phyloP scores from a whole-genome alignment of 2,888 invertebrate genomes.

The Selenia dentaria region DNA sequence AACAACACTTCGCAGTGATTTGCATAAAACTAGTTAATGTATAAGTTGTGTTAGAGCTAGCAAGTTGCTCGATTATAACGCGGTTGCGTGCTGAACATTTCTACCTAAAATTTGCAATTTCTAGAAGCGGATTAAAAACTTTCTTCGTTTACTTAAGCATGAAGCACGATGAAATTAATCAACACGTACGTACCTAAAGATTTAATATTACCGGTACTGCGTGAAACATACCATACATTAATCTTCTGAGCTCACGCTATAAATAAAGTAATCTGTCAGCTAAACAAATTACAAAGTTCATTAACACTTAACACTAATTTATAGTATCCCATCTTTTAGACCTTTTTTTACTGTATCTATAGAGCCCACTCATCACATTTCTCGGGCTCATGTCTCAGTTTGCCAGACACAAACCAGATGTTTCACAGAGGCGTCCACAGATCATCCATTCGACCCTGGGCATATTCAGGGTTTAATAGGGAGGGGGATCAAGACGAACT shows the following conservation, averaged over 20 bases:
- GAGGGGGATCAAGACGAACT: not conserved
- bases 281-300: slow-evolving; percentile 25
- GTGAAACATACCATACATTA: too few relatives aligned
- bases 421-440: slow-evolving; percentile 56
- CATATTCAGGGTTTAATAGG: slow-evolving; percentile 1
- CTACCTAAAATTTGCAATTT: slow-evolving; percentile 7
- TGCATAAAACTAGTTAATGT: slow-evolving; percentile 78
- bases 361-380: slow-evolving; percentile 34
- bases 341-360: slow-evolving; percentile 29
- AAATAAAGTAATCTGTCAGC: slow-evolving; percentile 1
- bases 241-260: slow-evolving; percentile 5
- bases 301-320: slow-evolving; percentile 15
- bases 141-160: not conserved
- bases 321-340: slow-evolving; percentile 12
- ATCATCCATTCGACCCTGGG: slow-evolving; percentile 8
- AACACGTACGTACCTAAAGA: not conserved
- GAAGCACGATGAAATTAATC: not conserved
- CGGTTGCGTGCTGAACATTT: slow-evolving; percentile 20
- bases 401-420: slow-evolving; percentile 72
- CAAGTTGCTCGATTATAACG: slow-evolving; percentile 17
- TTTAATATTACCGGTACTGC: too few relatives aligned
- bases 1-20: slow-evolving; percentile 71
- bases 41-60: slow-evolving; percentile 54
- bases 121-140: not conserved
- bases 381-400: slow-evolving; percentile 39